phyloP scores from a whole-genome alignment of 2,888 invertebrate species.

The Masnerella sp. region DNA sequence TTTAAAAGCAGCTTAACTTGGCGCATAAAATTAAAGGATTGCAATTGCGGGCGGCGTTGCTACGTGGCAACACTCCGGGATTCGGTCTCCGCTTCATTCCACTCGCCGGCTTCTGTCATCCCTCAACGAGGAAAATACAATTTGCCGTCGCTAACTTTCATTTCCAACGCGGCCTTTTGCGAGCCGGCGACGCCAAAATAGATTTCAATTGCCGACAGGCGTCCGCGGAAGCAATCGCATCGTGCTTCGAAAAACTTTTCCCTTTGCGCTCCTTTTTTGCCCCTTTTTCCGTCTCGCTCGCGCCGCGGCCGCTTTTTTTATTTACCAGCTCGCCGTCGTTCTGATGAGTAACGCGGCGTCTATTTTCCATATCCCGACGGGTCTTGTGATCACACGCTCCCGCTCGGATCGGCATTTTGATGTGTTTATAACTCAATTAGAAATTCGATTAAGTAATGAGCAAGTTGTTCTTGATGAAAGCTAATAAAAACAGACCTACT shows the following conservation, averaged over 20 bases:
- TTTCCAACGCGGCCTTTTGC: slow-evolving; percentile 61
- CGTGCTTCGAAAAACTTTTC: slow-evolving; percentile 59
- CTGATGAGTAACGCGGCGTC: slow-evolving; percentile 23
- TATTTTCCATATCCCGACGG: slow-evolving; percentile 24
- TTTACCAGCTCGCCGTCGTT: slow-evolving; percentile 26
- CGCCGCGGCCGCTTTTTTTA: slow-evolving; percentile 12
- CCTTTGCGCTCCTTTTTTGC: slow-evolving; percentile 20
- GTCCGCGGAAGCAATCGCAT: slow-evolving; percentile 61
- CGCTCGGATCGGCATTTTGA: slow-evolving; percentile 22
- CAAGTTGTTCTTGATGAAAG: too few relatives aligned
- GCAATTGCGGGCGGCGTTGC: slow-evolving; percentile 72
- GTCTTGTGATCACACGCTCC: slow-evolving; percentile 21
- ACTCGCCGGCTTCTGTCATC: slow-evolving; percentile 46
- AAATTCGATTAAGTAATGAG: too few relatives aligned
- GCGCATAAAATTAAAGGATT: slow-evolving; percentile 77
- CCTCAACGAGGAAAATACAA: slow-evolving; percentile 69
- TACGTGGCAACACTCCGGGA: slow-evolving; percentile 59
- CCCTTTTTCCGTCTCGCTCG: not conserved
- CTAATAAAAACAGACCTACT: too few relatives aligned
- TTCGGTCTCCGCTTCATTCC: slow-evolving; percentile 51
- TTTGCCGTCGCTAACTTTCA: slow-evolving; percentile 72
- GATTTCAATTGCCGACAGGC: slow-evolving; percentile 64
- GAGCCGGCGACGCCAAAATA: slow-evolving; percentile 61
- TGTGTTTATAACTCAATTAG: slow-evolving; percentile 27
- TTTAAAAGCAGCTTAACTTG: slow-evolving; percentile 76